Conservation (phyloP, 2,888 invertebrate genomes). For the Epinotia bilunana region DNA sequence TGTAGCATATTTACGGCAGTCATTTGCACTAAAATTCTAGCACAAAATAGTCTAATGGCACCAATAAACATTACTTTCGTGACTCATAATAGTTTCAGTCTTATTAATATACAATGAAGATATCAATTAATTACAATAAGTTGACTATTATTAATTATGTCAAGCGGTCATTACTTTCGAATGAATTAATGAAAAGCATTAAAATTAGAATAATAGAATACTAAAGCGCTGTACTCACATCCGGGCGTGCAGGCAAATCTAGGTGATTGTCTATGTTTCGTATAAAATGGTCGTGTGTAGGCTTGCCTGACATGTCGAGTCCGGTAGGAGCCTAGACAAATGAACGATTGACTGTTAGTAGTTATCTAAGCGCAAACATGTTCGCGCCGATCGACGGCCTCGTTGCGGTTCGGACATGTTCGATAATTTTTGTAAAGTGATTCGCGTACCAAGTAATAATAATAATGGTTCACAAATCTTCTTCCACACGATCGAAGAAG, state of each 20-base stretch:
- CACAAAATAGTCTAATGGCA: conserved; percentile 21
- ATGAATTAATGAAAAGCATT: conserved; percentile 14
- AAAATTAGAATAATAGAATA: conserved; percentile 40
- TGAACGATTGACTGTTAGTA: no score
- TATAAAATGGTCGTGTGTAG: background rate
- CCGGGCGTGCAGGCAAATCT: background rate
- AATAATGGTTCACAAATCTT: no score
- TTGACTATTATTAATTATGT: conserved; percentile 28
- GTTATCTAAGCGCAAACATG: no score
- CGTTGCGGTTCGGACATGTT: no score
- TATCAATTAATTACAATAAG: background rate
- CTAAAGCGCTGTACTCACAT: conserved; percentile 3
- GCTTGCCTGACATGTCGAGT: background rate
- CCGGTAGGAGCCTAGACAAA: no score
- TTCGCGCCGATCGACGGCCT: no score
- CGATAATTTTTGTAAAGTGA: no score
- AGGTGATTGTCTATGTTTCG: background rate
- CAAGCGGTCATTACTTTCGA: conserved; percentile 14
- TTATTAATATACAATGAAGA: conserved; percentile 21
- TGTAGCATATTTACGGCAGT: background rate
- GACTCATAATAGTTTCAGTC: conserved; percentile 33
- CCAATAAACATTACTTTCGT: conserved; percentile 11
- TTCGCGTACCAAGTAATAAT: no score
- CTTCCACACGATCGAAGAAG: no score
- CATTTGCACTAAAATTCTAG: background rate